Base-by-base conservation (phyloP, 2,888 invertebrate genomes). In the Selenia dentaria region DNA sequence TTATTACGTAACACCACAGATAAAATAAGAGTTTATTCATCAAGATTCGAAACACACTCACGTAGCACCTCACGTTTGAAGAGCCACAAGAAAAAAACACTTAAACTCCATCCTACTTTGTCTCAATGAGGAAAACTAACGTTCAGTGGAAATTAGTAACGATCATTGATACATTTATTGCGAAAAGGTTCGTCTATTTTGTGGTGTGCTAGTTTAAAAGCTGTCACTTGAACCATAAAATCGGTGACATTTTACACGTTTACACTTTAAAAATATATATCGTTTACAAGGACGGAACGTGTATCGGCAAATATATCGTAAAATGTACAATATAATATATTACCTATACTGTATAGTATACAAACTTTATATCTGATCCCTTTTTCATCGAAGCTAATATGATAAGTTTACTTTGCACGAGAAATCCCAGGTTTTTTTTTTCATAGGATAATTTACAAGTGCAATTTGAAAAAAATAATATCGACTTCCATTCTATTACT, bases 231-330 rank as follows among this genome's bases (percentile, higher is more conserved):
- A 46, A 31, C 57, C 53, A 65, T 70, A 65, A 70, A 70, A 60
- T 53, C 57, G 58, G 62, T 65, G 65, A 67, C 64, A 67, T 62
- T 52, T 57, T 57, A 65, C 59, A 58, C 55, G 61, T 58, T 59
- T 58, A 45, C 41, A 50, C 49, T 57, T 60, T 52, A 47, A 47
- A 56, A 47, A 52, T 57, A 51, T 33, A 33, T 34, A 42, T 36
- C 29, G 12, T 12, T 16, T 36, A 36, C 35, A 36, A 29, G 25
- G 35, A 14, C 35, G 14, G 42, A 35, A 25, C 42, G 35, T 42
- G 42, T 29, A 35, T 42, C 14, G 29, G 11, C 35, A 35, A 35
- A 29, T 34, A 56, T 43, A 55, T 46, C 48, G 49, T 64, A 48
- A 61, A 66, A 57, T 36, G 33, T n/a, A 11, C 6, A 27, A 27